Base-by-base conservation (phyloP, 2,113 vertebrate species). In the Mobula birostris region DNA sequence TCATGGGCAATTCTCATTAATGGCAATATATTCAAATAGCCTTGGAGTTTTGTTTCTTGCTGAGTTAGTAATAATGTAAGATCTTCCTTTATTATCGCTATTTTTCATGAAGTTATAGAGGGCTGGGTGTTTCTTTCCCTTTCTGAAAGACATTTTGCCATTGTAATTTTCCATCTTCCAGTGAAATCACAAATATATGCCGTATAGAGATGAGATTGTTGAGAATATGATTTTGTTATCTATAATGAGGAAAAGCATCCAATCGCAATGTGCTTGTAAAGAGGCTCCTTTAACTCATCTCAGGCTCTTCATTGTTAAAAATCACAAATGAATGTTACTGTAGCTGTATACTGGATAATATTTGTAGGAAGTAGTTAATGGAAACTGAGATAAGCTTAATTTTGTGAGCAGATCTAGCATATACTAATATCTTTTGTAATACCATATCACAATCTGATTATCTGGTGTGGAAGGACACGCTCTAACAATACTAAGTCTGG, bases 1-100 rank as follows among this genome's bases (percentile, higher is more conserved):
- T 68, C 61, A 19, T 12, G 32, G 7, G 61, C 85, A 90, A 66
- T 66, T 90, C 61, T 12, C n/a, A 61, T 66, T 90, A 61, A 68
- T 90, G 12, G 58, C 58, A 90, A 90, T 66, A 66, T 90, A 90
- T 90, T 90, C 85, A 90, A 66, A 90, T 68, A 32, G 85, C 61
- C 29, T 6, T 66, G 29, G 29, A 32, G 61, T 8, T 90, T 90
- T 90, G 85, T 8, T 90, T 90, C 85, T 90, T 90, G 85, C 85
- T 90, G 85, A 32, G 85, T 68, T 66, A 36, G 6, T 88, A 88
- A 63, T 88, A 88, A 29, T n/a, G 40, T 66, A 63, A 32, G 14
- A 90, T 36, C 61, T 19, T 66, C 61, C 61, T 32, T 66, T 61
- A 66, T 90, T 90, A 66, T 90, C 68, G 58, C 85, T n/a, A 66